Evolutionary conservation across 2,113 vertebrate genomes (phyloP), one percentile per base, ranked within the genome.

Genomic region (Psephotus haematonotus): DNA sequence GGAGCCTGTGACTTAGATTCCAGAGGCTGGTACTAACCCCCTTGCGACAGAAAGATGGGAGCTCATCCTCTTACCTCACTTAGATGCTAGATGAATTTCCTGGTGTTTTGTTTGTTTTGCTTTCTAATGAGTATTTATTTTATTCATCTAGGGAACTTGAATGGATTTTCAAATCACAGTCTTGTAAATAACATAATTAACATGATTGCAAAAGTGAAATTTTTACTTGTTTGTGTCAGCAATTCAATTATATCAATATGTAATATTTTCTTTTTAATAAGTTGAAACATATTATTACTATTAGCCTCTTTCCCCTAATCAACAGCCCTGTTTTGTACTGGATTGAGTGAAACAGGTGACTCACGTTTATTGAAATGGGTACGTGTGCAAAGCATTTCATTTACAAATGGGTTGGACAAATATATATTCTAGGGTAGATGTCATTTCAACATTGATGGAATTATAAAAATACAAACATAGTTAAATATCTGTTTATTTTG

Each of bases 151-250:
- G 35, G 35, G 70, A 88, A 49, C 19, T 62, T 88, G 47, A 72
- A 90, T 65, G 39, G 41, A 37, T 77, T 94, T 96, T 95, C 59
- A 77, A 80, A 80, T 76, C 65, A 65, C 20, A 85, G 24, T 47
- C 31, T 76, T 90, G 62, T 82, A 93, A 76, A 94, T 79, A 85
- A 46, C 29, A 6, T 55, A 55, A 72, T 86, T 70, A 82, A 79
- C 18, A 7, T 80, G 53, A 82, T 17, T 10, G 28, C 10, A 25
- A n/a, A 94, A 80, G 39, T 47, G 23, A n/a, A 90, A 27, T 33
- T 90, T 96, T 79, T 82, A 23, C 67, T 92, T 86, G 37, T 70
- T 94, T 91, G 18, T 89, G 67, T 93, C 50, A 80, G 87, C 81
- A 14, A 39, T 86, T 88, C 62, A 47, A 20, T 90, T 88, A 65